Evolutionary conservation across 2,797 vertebrate species (phyloP), one percentile per base, ranked within the genome.

Genomic region (Geotria australis): DNA sequence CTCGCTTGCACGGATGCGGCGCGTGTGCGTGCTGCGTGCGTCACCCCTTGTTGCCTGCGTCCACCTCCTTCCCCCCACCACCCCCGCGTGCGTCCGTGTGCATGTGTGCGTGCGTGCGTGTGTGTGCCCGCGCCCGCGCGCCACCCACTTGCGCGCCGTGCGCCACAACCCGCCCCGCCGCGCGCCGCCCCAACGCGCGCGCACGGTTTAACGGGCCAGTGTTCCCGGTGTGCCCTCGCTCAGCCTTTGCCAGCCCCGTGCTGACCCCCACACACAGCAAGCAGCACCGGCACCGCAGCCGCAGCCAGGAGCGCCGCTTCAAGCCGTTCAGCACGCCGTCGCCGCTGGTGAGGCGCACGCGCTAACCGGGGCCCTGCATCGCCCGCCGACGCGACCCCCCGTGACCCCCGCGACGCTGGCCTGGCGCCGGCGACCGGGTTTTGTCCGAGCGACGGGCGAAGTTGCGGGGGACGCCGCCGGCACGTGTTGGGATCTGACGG

Each of bases 201-300:
- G 24, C 24, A 9, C 15, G n/a, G 55, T 15, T 12, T 55, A 15
- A 55, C 51, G n/a, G 51, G n/a, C 72, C 75, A 93, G 85, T 82
- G 74, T 78, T 81, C 74, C 88, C 80, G 79, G 70, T 96, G 77
- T 98, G 89, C 91, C 89, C 88, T 75, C 88, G 86, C 82, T 95
- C 88, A 91, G 88, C 83, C 65, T 95, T 86, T 75, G 93, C 80
- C 79, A 88, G 86, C 72, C 82, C 82, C 67, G 75, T 78, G 80
- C 79, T 76, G 59, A 71, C 77, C 70, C 73, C 78, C 70, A 78
- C 81, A 72, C 83, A 78, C 77, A 95, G 80, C 78, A 66, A 76
- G 64, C 24, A 38, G 24, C 24, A 38, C 24, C 24, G 24, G 38
- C 24, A 38, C 24, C 24, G 24, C 24, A 38, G 24, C 24, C 24